Percentiles rank a stretch among this genome's conserved stretches.
Conservation (phyloP, 2,113 vertebrate genomes). For the Speoplatyrhinus poulsoni region DNA sequence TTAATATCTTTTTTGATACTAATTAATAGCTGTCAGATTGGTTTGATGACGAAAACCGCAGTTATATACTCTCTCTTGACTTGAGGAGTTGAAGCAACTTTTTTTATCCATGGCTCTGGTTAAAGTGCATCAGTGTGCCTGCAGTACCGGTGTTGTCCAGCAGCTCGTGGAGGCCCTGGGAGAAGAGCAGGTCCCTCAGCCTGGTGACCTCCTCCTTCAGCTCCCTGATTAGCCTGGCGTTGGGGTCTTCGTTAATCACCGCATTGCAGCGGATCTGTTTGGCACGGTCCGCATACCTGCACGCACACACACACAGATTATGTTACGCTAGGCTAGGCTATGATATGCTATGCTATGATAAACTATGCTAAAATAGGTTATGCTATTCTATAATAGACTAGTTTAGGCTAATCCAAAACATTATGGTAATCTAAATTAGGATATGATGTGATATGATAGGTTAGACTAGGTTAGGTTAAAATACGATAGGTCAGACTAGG, state of each 20-base stretch:
- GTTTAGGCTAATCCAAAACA: too few species aligned
- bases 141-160: conserved; percentile 51
- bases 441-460: too few species aligned
- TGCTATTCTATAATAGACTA: not conserved
- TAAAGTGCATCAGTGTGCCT: conserved; percentile 2
- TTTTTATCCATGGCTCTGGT: too few species aligned
- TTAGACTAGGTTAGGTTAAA: not conserved
- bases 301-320: conserved; percentile 12
- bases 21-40: too few species aligned
- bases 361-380: not conserved
- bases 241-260: conserved; percentile 88
- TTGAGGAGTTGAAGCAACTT: too few species aligned
- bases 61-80: too few species aligned
- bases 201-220: conserved; percentile 87
- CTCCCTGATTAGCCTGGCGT: conserved; percentile 86
- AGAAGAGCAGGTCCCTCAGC: conserved; percentile 82
- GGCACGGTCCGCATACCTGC: conserved; percentile 86
- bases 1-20: too few species aligned
- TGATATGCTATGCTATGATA: too few species aligned
- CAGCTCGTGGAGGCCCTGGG: conserved; percentile 82
- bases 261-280: conserved; percentile 91
- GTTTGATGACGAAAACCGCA: too few species aligned
- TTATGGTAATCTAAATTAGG: too few species aligned
- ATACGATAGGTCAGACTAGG: too few species aligned
- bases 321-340: too few species aligned